phyloP scores from a whole-genome alignment of 2,797 vertebrate species.

The Tiaroga cobitis region DNA sequence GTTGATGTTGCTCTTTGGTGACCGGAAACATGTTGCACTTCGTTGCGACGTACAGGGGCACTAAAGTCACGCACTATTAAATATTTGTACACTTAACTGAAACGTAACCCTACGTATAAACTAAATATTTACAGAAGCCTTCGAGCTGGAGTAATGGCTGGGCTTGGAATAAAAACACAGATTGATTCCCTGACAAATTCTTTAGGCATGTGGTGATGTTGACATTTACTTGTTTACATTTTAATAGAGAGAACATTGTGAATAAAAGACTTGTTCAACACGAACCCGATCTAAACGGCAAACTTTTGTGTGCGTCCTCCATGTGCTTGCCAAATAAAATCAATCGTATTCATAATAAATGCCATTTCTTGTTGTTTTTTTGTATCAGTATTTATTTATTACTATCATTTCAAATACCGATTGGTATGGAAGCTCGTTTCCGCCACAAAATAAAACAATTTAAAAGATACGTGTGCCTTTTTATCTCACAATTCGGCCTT shows the following conservation, averaged over 20 bases:
- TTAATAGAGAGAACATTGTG: not conserved
- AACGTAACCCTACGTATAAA: not conserved
- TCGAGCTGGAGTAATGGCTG: not conserved
- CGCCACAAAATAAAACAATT: not conserved
- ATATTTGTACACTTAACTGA: not conserved
- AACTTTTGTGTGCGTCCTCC: not conserved
- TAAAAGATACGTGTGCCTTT: too few species aligned
- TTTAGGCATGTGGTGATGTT: not conserved
- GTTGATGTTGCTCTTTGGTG: not conserved
- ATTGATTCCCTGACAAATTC: not conserved
- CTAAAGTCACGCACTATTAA: too few species aligned
- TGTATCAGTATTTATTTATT: not conserved
- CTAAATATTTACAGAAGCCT: not conserved
- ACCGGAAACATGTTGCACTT: not conserved
- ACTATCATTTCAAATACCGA: not conserved
- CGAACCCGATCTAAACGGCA: not conserved
- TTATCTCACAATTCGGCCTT: too few species aligned
- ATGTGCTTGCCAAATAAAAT: slow-evolving; percentile 3
- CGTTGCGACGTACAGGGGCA: not conserved
- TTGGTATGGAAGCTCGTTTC: not conserved
- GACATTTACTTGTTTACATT: not conserved
- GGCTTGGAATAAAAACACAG: not conserved
- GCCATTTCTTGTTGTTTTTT: not conserved
- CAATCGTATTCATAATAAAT: not conserved
- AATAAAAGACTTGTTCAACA: not conserved